Evolutionary conservation across 2,797 vertebrate genomes (phyloP).

Genomic region (Phrynocephalus guinanensis): DNA sequence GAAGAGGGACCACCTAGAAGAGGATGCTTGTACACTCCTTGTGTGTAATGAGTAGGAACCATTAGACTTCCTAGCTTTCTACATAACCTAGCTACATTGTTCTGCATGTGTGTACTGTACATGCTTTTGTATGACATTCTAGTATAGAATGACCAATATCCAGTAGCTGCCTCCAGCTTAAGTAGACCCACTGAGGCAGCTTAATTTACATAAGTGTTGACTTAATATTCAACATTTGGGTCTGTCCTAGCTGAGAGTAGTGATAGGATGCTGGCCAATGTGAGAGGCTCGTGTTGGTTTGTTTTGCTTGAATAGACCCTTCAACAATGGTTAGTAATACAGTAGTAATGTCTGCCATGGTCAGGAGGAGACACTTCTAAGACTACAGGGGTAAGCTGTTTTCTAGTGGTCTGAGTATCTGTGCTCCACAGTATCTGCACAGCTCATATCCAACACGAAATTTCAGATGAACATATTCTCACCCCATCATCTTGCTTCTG

Average conservation of each 20-base stretch:
- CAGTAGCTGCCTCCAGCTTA: too few species aligned
- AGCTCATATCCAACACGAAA: too few species aligned
- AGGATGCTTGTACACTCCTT: conserved; percentile 36
- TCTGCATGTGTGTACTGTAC: neutral
- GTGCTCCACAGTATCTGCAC: too few species aligned
- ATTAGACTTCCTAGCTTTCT: conserved; percentile 14
- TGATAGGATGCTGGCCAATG: neutral
- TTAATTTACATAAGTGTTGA: too few species aligned
- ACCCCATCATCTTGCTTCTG: too few species aligned
- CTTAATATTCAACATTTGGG: too few species aligned
- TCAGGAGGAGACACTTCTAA: neutral
- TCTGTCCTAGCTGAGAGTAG: too few species aligned
- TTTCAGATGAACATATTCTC: too few species aligned
- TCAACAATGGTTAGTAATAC: neutral
- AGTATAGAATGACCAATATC: too few species aligned
- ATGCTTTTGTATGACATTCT: neutral
- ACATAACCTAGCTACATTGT: neutral
- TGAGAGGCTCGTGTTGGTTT: neutral
- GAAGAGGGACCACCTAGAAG: conserved; percentile 62
- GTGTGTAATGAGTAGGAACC: conserved; percentile 5
- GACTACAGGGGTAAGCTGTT: too few species aligned
- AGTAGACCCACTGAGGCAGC: too few species aligned
- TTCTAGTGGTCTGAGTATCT: neutral
- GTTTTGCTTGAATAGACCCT: neutral
- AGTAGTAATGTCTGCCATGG: neutral